Evolutionary conservation across 2,888 invertebrate genomes (phyloP), one percentile per base, ranked within the genome.

Genomic region (Caenorhabditis sp.): DNA sequence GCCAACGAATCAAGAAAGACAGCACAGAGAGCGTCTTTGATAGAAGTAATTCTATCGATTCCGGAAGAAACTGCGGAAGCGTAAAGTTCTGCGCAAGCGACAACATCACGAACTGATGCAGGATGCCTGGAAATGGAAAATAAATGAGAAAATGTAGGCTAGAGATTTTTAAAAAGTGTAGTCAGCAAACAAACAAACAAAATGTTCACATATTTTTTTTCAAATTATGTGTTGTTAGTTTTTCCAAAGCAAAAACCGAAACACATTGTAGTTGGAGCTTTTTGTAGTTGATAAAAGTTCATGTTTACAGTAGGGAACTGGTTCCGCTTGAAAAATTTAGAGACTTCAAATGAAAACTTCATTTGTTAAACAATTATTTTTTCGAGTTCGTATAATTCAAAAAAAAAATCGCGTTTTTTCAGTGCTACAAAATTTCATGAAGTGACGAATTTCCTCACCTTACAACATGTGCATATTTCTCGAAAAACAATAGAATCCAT

Each of bases 1-100:
- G 96, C 91, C 88, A 92, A 93, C 54, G 95, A 94, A 1, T 97
- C 97, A 85, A 96, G 95, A 26, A 94, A 91, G 78, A 93, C 94
- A 1, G 94, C 93, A 43, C 88, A 82, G 26, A 85, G 82, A 12
- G 78, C 69, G 58, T 82, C 82, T 50, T 63, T 63, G 12, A 89
- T 84, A 7, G 88, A 69, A 12, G 27, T 53, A 1, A 56, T 49
- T 12, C 21, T 12, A 0, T 59, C 63, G 26, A 76, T 63, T n/a
- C 84, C 56, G 82, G 73, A 14, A 88, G 88, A 25, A 2, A 61
- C 57, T 0, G 67, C 64, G 0, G 81, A 67, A 4, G 75, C 56
- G 52, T 79, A 84, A 26, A 84, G 60, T n/a, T 83, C 82, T 4
- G 83, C 83, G 83, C 96, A 94, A 77, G 93, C 92, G 83, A 95